Conservation (phyloP, 2,797 vertebrate species). For the Chrosomus eos region DNA sequence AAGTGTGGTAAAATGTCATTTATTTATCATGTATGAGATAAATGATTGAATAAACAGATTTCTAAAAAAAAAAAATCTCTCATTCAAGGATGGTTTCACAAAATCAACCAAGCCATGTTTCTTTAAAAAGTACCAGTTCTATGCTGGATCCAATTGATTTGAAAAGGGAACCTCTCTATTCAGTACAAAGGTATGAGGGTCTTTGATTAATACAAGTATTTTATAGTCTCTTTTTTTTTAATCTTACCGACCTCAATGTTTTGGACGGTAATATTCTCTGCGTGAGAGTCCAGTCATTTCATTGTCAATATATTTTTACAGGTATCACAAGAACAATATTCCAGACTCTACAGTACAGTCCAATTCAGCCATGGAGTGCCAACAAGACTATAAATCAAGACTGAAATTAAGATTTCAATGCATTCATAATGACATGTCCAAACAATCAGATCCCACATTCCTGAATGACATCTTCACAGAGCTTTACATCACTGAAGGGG, state of each 20-base stretch:
- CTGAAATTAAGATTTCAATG: constrained; percentile 45
- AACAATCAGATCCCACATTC: constrained; percentile 19
- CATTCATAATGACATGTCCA: constrained; percentile 35
- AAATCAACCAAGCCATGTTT: constrained; percentile 31
- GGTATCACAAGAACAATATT: not conserved
- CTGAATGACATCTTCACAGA: constrained; percentile 58
- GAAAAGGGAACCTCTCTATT: not conserved
- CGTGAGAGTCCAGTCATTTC: not conserved
- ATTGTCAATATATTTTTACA: constrained; percentile 3
- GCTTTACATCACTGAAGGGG: constrained; percentile 58
- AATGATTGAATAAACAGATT: not conserved
- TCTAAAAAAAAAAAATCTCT: not conserved
- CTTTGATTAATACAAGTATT: not conserved
- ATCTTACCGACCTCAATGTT: not conserved
- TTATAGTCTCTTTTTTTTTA: no score
- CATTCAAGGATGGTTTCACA: constrained; percentile 30
- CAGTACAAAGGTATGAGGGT: not conserved
- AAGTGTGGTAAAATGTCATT: not conserved
- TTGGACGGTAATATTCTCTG: not conserved
- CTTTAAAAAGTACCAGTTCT: constrained; percentile 43
- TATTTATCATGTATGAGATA: not conserved
- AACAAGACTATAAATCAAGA: constrained; percentile 38
- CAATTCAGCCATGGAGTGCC: not conserved
- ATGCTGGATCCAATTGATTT: constrained; percentile 26
- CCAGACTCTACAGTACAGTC: not conserved